A percentile compares a stretch with the other conserved stretches of the same genome.
These are phyloP conservation scores for Xiphophorus couchianus DNA, from an alignment of 2,113 vertebrate genomes.

Conservation along the genomic window DNA sequence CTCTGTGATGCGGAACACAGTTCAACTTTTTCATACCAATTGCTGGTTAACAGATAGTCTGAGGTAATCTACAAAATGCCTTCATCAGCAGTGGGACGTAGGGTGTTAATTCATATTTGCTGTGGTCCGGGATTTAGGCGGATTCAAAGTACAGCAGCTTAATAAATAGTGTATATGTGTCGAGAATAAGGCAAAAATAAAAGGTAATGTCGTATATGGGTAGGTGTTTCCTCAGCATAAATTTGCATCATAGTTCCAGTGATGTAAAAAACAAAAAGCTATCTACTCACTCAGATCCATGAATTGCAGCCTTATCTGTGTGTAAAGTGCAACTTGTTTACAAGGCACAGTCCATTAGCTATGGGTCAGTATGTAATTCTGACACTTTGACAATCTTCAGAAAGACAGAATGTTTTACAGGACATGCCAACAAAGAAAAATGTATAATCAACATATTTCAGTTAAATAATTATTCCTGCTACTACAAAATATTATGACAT, in stretches of 20 bases:
- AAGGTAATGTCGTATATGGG: not conserved
- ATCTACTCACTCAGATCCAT: not conserved
- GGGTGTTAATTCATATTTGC: not conserved
- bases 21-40: slow-evolving; percentile 1
- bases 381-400: not conserved
- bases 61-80: not conserved
- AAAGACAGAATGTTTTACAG: not conserved
- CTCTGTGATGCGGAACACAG: slow-evolving; percentile 8
- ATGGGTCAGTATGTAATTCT: not conserved
- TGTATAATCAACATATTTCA: not conserved
- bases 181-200: not conserved
- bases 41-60: not conserved
- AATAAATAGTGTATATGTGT: not conserved
- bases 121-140: not conserved
- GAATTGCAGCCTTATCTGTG: not conserved
- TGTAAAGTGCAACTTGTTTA: not conserved
- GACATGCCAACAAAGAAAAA: not conserved
- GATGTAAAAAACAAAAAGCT: no score
- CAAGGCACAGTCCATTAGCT: not conserved
- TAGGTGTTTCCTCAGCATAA: not conserved
- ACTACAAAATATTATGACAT: not conserved
- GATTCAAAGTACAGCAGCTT: not conserved
- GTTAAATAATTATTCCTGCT: not conserved
- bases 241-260: no score
- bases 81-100: not conserved